Evolutionary conservation across 2,797 vertebrate genomes (phyloP).

Genomic region (Fringilla coelebs): DNA sequence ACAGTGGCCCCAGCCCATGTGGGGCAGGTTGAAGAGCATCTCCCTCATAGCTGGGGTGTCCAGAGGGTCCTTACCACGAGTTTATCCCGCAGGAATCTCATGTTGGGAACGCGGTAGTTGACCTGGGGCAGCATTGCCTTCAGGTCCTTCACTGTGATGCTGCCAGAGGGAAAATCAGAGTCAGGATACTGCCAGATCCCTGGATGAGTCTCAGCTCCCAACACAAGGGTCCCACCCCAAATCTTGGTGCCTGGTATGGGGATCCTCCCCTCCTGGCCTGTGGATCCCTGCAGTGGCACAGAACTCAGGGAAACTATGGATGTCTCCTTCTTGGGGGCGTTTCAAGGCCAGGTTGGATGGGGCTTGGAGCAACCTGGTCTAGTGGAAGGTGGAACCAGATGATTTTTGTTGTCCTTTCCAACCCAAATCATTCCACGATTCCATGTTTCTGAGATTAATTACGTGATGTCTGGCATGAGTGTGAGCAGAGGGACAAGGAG

Average conservation of each 20-base stretch:
- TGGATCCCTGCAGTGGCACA: background rate
- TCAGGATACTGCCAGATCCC: background rate
- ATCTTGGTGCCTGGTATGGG: background rate
- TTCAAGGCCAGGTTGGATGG: background rate
- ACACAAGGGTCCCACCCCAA: background rate
- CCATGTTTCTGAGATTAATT: background rate
- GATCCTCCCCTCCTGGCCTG: background rate
- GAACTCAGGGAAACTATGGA: background rate
- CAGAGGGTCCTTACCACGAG: slow-evolving; percentile 58
- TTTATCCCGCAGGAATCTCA: slow-evolving; percentile 77
- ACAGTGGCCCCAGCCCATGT: rapidly evolving
- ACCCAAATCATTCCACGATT: background rate
- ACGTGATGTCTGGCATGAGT: rapidly evolving
- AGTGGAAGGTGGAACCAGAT: background rate
- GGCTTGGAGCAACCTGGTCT: background rate
- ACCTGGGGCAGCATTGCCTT: slow-evolving; percentile 75
- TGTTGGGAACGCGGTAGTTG: slow-evolving; percentile 76
- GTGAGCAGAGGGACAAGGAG: background rate
- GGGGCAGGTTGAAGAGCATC: background rate
- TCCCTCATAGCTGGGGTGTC: background rate
- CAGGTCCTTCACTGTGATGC: slow-evolving; percentile 74
- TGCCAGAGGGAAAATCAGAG: background rate
- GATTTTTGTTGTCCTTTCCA: background rate
- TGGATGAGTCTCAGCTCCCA: background rate
- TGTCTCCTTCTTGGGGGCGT: background rate